Percentiles rank a stretch among this genome's conserved stretches.
Conservation (phyloP, 2,888 invertebrate species). For the Mamestra brassicae region DNA sequence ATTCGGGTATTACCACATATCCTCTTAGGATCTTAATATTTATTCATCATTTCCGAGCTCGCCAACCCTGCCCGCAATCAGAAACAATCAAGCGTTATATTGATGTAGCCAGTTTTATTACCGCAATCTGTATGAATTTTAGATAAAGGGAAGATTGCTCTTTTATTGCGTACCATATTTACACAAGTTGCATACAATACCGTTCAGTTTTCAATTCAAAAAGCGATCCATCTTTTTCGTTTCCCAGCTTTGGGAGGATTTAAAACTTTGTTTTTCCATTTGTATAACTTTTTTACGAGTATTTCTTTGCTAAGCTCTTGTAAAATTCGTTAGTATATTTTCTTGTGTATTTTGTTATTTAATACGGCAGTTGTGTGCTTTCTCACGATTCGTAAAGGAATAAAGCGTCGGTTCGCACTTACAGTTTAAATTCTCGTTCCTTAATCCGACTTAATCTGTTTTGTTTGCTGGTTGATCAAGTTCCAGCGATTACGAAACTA, state of each 20-base stretch:
- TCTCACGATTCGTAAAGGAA: constrained; percentile 32
- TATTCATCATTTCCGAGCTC: constrained; percentile 31
- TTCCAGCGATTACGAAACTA: constrained; percentile 1
- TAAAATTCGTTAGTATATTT: constrained; percentile 23
- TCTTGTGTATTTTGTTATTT: constrained; percentile 18
- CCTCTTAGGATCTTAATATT: constrained; percentile 15
- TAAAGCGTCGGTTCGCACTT: constrained; percentile 35
- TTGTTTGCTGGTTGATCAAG: constrained; percentile 15
- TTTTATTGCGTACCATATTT: constrained; percentile 65
- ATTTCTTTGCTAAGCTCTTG: constrained; percentile 35
- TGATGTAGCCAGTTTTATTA: constrained; percentile 79
- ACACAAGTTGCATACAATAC: constrained; percentile 47
- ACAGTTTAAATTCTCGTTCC: constrained; percentile 18
- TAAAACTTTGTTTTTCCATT: constrained; percentile 20
- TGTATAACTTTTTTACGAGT: constrained; percentile 23
- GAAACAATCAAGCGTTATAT: constrained; percentile 80
- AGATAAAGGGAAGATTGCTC: constrained; percentile 74
- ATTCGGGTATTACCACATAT: background rate
- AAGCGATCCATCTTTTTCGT: constrained; percentile 42
- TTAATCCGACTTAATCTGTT: constrained; percentile 36
- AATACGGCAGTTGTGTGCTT: constrained; percentile 28
- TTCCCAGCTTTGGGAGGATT: constrained; percentile 13
- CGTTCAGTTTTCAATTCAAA: constrained; percentile 37
- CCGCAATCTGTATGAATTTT: constrained; percentile 79
- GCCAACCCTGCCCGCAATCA: constrained; percentile 64